Base-by-base conservation (phyloP, 2,113 vertebrate species). In the Pelecanus crispus region DNA sequence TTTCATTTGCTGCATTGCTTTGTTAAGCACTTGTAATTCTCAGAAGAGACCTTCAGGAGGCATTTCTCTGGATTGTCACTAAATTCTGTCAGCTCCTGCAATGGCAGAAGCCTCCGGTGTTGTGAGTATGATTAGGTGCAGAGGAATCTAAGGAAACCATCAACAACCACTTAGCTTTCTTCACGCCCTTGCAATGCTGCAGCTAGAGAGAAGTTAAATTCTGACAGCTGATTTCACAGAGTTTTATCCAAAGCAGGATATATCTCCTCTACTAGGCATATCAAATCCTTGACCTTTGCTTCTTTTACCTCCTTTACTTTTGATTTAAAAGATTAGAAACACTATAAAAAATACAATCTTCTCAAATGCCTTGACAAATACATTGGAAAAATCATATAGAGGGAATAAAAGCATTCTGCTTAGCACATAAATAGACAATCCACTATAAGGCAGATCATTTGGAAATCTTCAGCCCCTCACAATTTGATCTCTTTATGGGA, bases 291-390 rank as follows among this genome's bases (percentile, higher is more conserved):
- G 95, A 96, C 94, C 86, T 97, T 96, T 97, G 31, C 75, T 97
- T 96, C 72, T 92, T 97, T 97, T 95, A 34, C 74, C 67, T 83
- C 59, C 62, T 96, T 97, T 90, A 80, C 40, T 95, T 96, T 95
- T 97, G 91, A 97, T 97, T 97, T 96, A 81, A 96, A 98, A 96
- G 50, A 97, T 96, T 97, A 96, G 91, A 97, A 94, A 77, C 45
- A 81, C 66, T 91, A 81, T 68, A 63, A 95, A 93, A 98, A 86
- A 66, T 66, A 80, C 50, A 86, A 38, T 92, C 49, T 96, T 96
- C 62, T 86, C 53, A 95, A 97, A 95, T 96, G 70, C 81, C 82
- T 95, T 95, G 81, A 93, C 75, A 94, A 88, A 94, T 85, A 71
- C 42, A 67, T 81, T 81, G 45, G 72, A 89, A 91, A 95, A 97